Base-by-base conservation (phyloP, 2,113 vertebrate species). In the Gymnorhina tibicen region DNA sequence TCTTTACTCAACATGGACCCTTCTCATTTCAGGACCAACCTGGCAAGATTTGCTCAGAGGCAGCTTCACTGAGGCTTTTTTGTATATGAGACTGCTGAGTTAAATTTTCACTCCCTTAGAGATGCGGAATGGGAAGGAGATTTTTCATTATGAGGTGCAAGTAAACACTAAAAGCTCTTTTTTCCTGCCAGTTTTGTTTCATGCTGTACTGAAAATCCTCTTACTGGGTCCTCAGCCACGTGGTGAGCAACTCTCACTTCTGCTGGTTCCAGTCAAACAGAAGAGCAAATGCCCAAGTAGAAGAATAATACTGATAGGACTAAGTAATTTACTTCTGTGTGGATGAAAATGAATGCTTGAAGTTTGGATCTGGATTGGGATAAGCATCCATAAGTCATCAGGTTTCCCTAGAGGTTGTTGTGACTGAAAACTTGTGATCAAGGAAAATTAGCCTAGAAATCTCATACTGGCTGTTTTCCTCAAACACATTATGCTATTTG, bases 401-500 rank as follows among this genome's bases (percentile, higher is more conserved):
- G 35, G 30, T 70, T 86, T 93, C 63, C 32, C 27, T 88, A 67
- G 76, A 90, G 72, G 37, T 5, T 89, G 56, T 28, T 67, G 67
- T 59, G 68, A 55, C 70, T 90, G 59, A 83, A 89, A 88, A 85
- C 59, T 52, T 8, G 4, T 8, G 27, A 74, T 58, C 55, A 67
- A 90, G 42, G 63, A 70, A 84, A 94, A 86, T 69, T 28, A 94
- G 75, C 78, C 67, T 50, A 62, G 70, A 96, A 91, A 73, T 94
- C 63, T 94, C 46, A 9, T 46, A 28, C 33, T 69, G 70, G 39
- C 67, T 1, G 0, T 33, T 93, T 72, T 73, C 33, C 30, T 88
- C 56, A 60, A 69, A 77, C 78, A 86, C 52, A 62, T 50, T 39
- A 67, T 93, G 62, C 89, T 93, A 0, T 87, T 93, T 90, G 77